Evolutionary conservation across 1,140 invertebrate genomes (phyloP).

Genomic region (Drosophila bipectinata): DNA sequence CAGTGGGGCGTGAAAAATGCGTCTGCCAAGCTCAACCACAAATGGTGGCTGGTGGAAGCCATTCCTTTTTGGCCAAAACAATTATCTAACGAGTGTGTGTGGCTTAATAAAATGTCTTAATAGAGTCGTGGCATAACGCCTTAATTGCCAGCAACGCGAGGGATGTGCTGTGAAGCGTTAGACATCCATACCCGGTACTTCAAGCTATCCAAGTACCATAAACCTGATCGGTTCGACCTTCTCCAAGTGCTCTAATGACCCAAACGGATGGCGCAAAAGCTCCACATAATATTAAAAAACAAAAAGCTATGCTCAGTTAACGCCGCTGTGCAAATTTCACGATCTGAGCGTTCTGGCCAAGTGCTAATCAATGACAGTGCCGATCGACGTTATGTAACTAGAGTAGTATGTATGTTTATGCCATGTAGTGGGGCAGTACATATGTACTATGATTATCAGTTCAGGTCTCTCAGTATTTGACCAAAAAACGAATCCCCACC

Average conservation of each 20-base stretch:
- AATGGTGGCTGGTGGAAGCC: slow-evolving; percentile 4
- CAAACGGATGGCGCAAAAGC: slow-evolving; percentile 7
- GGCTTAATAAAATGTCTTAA: slow-evolving; percentile 14
- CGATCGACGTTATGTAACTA: slow-evolving; percentile 49
- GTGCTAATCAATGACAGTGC: slow-evolving; percentile 72
- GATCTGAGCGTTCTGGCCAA: slow-evolving; percentile 34
- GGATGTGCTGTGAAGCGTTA: too few relatives aligned
- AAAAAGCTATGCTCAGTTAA: slow-evolving; percentile 10
- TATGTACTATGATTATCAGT: slow-evolving; percentile 29
- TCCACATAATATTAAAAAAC: not conserved
- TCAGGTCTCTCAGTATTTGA: slow-evolving; percentile 29
- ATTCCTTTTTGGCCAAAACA: slow-evolving; percentile 48
- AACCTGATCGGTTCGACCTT: not conserved
- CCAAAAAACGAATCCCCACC: slow-evolving; percentile 14
- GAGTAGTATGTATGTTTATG: not conserved
- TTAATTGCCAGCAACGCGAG: slow-evolving; percentile 3
- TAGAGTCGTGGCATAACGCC: slow-evolving; percentile 14
- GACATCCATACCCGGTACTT: slow-evolving; percentile 1
- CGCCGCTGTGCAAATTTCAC: slow-evolving; percentile 35
- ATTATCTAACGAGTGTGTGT: slow-evolving; percentile 26
- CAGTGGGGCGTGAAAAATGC: slow-evolving; percentile 61
- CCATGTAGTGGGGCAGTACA: not conserved
- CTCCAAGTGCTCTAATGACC: not conserved
- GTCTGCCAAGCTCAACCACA: slow-evolving; percentile 17
- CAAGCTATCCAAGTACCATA: not conserved